Percentiles rank a stretch among this genome's conserved stretches.
phyloP scores from a whole-genome alignment of 2,113 vertebrate species.

The Periophthalmodon schlosseri region DNA sequence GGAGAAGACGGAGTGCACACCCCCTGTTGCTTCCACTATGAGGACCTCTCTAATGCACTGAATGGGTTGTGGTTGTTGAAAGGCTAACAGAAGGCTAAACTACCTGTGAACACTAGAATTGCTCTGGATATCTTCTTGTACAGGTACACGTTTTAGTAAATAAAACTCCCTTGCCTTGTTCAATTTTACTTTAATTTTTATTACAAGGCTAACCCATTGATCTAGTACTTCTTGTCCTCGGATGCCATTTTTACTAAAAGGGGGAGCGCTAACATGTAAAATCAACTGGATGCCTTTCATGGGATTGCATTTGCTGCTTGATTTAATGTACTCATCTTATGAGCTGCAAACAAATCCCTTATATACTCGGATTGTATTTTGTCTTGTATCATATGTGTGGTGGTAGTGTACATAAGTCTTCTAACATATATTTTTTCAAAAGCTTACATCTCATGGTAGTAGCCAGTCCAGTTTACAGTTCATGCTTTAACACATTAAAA shows the following conservation, averaged over 20 bases:
- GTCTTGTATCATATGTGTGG: conserved; percentile 13
- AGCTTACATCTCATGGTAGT: conserved; percentile 30
- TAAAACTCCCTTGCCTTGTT: conserved; percentile 49
- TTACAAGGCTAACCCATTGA: conserved; percentile 21
- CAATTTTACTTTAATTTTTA: conserved; percentile 26
- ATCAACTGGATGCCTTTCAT: conserved; percentile 52
- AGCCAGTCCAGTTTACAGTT: conserved; percentile 22
- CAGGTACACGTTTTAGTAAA: conserved; percentile 1
- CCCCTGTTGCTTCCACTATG: conserved; percentile 8
- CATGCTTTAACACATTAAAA: conserved; percentile 23
- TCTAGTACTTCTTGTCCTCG: conserved; percentile 54
- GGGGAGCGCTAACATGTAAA: conserved; percentile 25
- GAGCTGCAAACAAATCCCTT: conserved; percentile 11
- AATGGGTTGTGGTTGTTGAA: conserved; percentile 24
- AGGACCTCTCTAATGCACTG: conserved; percentile 22
- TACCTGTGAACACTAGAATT: conserved; percentile 17
- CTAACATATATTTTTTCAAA: conserved; percentile 26
- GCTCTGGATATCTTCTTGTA: not conserved
- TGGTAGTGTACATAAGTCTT: conserved; percentile 16
- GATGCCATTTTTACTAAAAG: conserved; percentile 38
- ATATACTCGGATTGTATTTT: conserved; percentile 35
- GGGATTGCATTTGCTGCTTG: conserved; percentile 48
- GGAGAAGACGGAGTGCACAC: conserved; percentile 10
- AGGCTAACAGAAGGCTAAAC: conserved; percentile 21
- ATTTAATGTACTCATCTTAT: conserved; percentile 43